A percentile compares a stretch with the other conserved stretches of the same genome.
phyloP scores from a whole-genome alignment of 2,797 vertebrate species.

The Oreochromis mossambicus region DNA sequence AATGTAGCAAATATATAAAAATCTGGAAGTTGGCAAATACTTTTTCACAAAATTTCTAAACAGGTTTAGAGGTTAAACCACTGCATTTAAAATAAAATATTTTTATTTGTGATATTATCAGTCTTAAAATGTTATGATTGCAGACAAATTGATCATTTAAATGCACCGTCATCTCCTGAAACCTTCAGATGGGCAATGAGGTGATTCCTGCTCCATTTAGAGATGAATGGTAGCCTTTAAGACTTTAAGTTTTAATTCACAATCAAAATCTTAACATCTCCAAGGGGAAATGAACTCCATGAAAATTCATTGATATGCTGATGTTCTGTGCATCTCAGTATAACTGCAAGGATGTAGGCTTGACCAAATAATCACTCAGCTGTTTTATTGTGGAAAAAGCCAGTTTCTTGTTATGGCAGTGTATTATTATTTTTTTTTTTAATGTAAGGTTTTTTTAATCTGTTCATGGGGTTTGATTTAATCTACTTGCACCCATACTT shows the following conservation, averaged over 20 bases:
- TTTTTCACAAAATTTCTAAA: background rate
- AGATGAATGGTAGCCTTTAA: background rate
- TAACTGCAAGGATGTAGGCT: background rate
- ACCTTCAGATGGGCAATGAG: background rate
- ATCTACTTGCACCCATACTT: background rate
- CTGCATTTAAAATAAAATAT: too few species aligned
- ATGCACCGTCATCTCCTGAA: rapidly evolving
- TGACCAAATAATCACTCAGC: rapidly evolving
- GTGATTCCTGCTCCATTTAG: background rate
- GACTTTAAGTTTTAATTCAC: background rate
- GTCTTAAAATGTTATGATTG: background rate
- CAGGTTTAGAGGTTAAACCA: background rate
- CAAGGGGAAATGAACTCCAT: rapidly evolving
- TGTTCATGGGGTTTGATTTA: too few species aligned
- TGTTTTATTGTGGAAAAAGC: background rate
- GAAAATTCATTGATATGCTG: background rate
- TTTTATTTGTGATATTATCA: background rate
- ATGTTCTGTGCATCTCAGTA: rapidly evolving
- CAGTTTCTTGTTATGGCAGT: background rate
- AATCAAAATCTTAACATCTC: background rate
- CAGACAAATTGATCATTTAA: background rate
- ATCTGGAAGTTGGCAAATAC: background rate
- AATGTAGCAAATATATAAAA: background rate
- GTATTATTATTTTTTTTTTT: too few species aligned
- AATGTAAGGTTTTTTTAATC: too few species aligned